Base-by-base conservation (phyloP, 2,888 invertebrate genomes). In the Danaus chrysippus region DNA sequence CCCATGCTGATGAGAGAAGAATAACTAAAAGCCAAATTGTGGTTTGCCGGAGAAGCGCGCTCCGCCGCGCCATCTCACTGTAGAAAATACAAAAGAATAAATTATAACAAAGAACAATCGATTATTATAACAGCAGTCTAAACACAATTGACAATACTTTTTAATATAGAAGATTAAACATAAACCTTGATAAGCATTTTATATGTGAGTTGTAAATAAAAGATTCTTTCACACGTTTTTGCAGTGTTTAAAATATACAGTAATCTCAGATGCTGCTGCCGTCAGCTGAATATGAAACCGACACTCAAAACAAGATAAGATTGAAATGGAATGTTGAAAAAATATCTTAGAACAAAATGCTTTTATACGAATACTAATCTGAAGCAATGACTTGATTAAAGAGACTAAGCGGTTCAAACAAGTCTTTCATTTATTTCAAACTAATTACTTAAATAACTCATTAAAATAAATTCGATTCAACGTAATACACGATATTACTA, bases 61-160 rank as follows among this genome's bases (percentile, higher is more conserved):
- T 73, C 87, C 88, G 78, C 82, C 87, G 88, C 87, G 87, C 84
- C 90, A 91, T 91, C 82, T 91, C 90, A 90, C 90, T 91, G 83
- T 56, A 86, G 86, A 79, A 83, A 83, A 53, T 54, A 63, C 46
- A 46, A 46, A 13, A 58, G 73, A 68, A 62, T 5, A 62, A 58
- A 43, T 19, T 43, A 46, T 19, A 54, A 55, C 23, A n/a, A 17
- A 60, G 49, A 60, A 53, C 56, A 49, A 49, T 17, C 49, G 17
- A 15, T 49, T 49, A 49, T 49, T 49, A 11, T 49, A 49, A 17
- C 17, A 8, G 34, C n/a, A 42, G 42, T 52, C 15, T 34, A 12
- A 54, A 59, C 19, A 54, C 55, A 52, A 58, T 53, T 56, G 23
- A 44, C 59, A 55, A 53, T 46, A 13, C 46, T 46, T 34, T 34